Evolutionary conservation across 92 coral and sea anemone species (phyloP).

Genomic region (Palythoa heliodiscus): DNA sequence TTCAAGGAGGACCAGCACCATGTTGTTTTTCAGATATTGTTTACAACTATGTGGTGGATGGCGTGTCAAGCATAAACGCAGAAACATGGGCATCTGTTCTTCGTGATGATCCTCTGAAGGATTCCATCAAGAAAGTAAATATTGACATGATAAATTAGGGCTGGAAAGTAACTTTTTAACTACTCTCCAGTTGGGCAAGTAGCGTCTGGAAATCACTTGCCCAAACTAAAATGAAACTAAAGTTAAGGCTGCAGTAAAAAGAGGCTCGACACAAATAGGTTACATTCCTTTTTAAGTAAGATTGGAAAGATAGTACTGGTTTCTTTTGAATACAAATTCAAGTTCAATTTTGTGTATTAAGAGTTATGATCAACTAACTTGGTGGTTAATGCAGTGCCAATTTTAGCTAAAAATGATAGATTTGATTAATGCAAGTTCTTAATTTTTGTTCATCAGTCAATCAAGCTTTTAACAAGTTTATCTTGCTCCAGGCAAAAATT

Average conservation of each 20-base stretch:
- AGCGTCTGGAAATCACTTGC: not conserved
- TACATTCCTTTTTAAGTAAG: not conserved
- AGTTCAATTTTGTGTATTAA: not conserved
- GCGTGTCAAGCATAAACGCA: conserved; percentile 57
- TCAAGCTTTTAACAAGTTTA: not conserved
- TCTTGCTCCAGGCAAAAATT: not conserved
- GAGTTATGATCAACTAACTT: not conserved
- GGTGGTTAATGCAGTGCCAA: not conserved
- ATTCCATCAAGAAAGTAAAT: conserved; percentile 58
- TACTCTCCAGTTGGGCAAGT: not conserved
- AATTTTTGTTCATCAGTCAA: not conserved
- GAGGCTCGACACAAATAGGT: not conserved
- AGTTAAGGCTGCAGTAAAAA: not conserved
- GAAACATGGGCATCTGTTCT: conserved; percentile 52
- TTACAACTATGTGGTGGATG: conserved; percentile 65
- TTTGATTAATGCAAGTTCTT: not conserved
- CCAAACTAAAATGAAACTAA: not conserved
- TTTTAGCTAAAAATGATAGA: not conserved
- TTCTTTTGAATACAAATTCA: not conserved
- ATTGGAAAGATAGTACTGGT: not conserved
- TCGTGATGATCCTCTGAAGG: conserved; percentile 45
- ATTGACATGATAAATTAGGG: not conserved
- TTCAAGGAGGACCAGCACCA: too few relatives aligned
- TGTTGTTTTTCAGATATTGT: conserved; percentile 61
- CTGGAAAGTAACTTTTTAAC: not conserved